Percentiles rank a stretch among this genome's conserved stretches.
Conservation (phyloP, 2,113 vertebrate genomes). For the Scolopax mira region DNA sequence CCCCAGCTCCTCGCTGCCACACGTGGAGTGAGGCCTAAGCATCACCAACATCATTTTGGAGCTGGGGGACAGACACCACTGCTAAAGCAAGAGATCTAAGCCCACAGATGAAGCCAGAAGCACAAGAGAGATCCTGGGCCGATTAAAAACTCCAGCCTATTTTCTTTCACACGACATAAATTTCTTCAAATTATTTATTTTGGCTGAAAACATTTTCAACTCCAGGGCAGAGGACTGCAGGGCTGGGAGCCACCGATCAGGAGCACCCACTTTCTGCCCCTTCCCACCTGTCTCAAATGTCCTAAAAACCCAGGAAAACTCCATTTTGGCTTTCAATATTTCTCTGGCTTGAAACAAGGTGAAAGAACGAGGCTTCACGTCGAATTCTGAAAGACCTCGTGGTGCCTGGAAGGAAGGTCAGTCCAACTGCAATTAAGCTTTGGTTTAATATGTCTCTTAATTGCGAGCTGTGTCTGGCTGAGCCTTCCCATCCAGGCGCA, state of each 20-base stretch:
- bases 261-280: not conserved
- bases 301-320: not conserved
- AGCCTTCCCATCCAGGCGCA: not conserved
- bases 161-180: not conserved
- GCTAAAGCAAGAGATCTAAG: not conserved
- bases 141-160: not conserved
- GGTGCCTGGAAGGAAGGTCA: not conserved
- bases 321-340: not conserved
- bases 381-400: fast-evolving
- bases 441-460: not conserved
- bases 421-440: not conserved
- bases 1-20: not conserved
- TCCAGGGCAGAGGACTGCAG: not conserved
- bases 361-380: not conserved
- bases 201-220: not conserved
- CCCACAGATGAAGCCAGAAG: not conserved
- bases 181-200: not conserved
- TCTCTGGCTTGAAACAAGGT: not conserved
- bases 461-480: not conserved
- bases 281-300: not conserved
- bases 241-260: not conserved
- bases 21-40: not conserved
- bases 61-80: not conserved
- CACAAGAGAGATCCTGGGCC: not conserved
- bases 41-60: fast-evolving